Evolutionary conservation across 1,140 invertebrate species (phyloP), one percentile per base, ranked within the genome.

Genomic region (Megalonaias nervosa): DNA sequence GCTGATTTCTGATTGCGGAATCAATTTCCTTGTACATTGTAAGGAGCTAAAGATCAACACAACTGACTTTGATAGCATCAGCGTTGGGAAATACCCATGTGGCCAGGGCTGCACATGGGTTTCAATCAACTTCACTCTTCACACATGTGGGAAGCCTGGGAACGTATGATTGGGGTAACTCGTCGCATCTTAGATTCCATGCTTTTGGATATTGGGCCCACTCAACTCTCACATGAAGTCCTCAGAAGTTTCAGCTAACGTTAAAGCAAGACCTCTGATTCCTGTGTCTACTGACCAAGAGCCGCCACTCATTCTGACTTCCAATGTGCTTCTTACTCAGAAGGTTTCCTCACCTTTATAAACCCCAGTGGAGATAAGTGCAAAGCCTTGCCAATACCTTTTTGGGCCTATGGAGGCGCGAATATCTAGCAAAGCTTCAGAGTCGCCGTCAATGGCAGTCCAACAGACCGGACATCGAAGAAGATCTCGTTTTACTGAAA

Each of bases 351-450:
- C 21, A 19, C 23, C 26, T 75, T 48, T 75, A 75, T 26, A 67
- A 61, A 38, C 6, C 11, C 11, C 67, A 65, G 19, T 80, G 79
- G 74, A 55, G 74, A n/a, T 26, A 62, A 58, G 80, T 78, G 19
- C 75, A 78, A 57, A 67, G 70, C 55, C 60, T 81, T 12, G 58
- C 75, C 19, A 38, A 76, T 31, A 57, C 31, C 48, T 78, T 81
- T 21, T 81, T 66, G 80, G 14, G 26, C n/a, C 64, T 75, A 56
- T 81, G 80, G 80, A 68, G 61, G 19, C 70, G 56, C 31, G 71
- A 81, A 56, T 81, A 77, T 67, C 59, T 81, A 31, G 64, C 60
- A 23, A 74, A 67, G 38, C 58, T 80, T 31, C 59, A 74, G 21
- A 14, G 19, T 19, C n/a, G 77, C 16, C 58, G 68, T 48, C 12